These are phyloP conservation scores for Euschistus heros DNA, from an alignment of 1,140 invertebrate species.

Conservation along the genomic window DNA sequence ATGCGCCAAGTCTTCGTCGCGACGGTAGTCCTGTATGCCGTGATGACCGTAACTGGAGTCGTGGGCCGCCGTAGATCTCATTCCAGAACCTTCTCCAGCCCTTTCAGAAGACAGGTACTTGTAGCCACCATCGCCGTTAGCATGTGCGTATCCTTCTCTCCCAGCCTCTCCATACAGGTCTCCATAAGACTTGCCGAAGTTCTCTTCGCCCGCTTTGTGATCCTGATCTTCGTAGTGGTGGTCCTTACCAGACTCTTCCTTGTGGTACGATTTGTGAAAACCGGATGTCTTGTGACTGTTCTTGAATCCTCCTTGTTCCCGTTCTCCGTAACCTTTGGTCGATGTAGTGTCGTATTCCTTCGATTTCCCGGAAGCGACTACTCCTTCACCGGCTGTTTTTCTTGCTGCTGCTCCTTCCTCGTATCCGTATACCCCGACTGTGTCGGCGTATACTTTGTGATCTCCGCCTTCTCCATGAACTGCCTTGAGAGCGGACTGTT, in stretches of 20 bases:
- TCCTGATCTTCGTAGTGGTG: conserved; percentile 59
- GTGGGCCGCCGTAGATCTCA: background rate
- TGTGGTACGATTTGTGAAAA: conserved; percentile 58
- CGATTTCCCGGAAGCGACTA: background rate
- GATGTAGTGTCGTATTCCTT: conserved; percentile 3
- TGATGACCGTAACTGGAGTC: conserved; percentile 13
- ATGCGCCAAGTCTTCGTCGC: conserved; percentile 5
- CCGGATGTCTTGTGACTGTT: conserved; percentile 57
- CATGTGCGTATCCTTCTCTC: background rate
- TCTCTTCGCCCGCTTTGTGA: conserved; percentile 43
- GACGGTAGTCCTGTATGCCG: conserved; percentile 12
- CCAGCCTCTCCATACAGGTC: background rate
- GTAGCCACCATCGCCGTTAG: background rate
- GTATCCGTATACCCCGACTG: background rate
- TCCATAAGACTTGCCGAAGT: conserved; percentile 16
- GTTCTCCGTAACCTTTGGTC: conserved; percentile 12
- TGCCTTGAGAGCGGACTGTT: too few relatives aligned
- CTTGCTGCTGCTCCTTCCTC: background rate
- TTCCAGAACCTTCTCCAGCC: background rate
- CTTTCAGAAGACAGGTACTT: background rate
- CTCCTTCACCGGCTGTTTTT: background rate
- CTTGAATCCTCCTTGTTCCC: conserved; percentile 37
- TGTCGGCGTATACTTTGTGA: too few relatives aligned
- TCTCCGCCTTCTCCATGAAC: too few relatives aligned
- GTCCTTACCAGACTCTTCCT: conserved; percentile 63